phyloP scores from a whole-genome alignment of 2,888 invertebrate species.

The Phengaris alcon region DNA sequence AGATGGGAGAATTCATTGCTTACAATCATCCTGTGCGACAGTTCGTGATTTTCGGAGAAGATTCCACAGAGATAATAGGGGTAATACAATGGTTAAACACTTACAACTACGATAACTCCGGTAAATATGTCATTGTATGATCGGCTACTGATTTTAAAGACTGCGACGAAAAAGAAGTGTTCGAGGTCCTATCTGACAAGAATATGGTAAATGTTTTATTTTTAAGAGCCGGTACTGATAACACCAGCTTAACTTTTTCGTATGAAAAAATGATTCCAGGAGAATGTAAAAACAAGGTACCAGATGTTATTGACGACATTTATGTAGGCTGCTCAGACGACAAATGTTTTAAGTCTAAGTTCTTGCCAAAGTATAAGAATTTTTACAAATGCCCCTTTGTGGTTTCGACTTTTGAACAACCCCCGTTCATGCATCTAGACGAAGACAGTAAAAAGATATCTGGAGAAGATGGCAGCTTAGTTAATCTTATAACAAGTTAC shows the following conservation, averaged over 20 bases:
- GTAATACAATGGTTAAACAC: slow-evolving; percentile 46
- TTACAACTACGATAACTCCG: slow-evolving; percentile 50
- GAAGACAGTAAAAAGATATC: slow-evolving; percentile 44
- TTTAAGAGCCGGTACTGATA: slow-evolving; percentile 42
- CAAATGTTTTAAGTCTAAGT: slow-evolving; percentile 46
- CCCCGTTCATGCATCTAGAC: slow-evolving; percentile 55
- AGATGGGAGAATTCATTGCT: slow-evolving; percentile 46
- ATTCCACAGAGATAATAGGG: slow-evolving; percentile 45
- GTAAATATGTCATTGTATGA: slow-evolving; percentile 53
- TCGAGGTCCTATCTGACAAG: slow-evolving; percentile 44
- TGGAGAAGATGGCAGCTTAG: slow-evolving; percentile 56
- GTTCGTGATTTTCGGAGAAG: slow-evolving; percentile 51
- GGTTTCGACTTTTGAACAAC: slow-evolving; percentile 56
- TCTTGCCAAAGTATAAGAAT: slow-evolving; percentile 49
- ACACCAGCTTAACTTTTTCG: slow-evolving; percentile 43
- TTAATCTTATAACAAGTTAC: slow-evolving; percentile 46
- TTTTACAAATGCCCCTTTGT: slow-evolving; percentile 49
- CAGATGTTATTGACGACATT: slow-evolving; percentile 43
- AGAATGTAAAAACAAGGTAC: slow-evolving; percentile 48
- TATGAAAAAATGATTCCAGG: slow-evolving; percentile 45
- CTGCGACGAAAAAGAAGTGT: slow-evolving; percentile 50
- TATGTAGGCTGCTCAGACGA: slow-evolving; percentile 42
- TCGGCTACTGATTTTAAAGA: slow-evolving; percentile 40
- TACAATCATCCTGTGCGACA: slow-evolving; percentile 42
- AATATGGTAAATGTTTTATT: slow-evolving; percentile 50